phyloP scores from a whole-genome alignment of 2,113 vertebrate species.

The Neotragus pygmaeus region DNA sequence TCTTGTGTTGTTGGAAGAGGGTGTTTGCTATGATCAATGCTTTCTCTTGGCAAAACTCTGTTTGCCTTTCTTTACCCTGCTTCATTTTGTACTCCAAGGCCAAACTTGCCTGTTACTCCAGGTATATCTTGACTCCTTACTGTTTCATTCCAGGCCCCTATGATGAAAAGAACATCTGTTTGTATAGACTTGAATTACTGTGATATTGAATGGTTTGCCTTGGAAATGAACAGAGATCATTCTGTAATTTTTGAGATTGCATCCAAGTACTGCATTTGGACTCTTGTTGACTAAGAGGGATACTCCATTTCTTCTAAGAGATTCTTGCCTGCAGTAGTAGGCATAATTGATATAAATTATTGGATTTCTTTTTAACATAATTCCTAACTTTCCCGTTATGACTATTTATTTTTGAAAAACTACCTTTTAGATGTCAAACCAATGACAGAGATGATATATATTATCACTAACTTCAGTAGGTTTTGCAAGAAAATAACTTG shows the following conservation, averaged over 20 bases:
- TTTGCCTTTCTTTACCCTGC: neutral
- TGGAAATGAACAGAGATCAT: neutral
- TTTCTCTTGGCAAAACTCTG: neutral
- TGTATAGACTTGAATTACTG: neutral
- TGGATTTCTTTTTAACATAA: neutral
- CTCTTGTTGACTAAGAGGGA: neutral
- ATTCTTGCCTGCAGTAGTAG: neutral
- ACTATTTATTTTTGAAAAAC: neutral
- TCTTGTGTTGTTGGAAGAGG: neutral
- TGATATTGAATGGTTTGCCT: neutral
- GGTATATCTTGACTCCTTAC: neutral
- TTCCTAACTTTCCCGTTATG: neutral
- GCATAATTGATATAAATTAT: neutral
- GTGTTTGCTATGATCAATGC: neutral
- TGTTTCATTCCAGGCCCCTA: neutral
- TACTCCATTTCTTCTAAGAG: neutral
- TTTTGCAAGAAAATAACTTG: neutral
- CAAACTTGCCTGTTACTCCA: neutral
- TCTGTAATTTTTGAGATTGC: neutral
- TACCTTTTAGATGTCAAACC: neutral
- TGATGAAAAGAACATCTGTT: neutral
- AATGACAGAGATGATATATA: neutral
- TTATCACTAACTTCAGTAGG: neutral
- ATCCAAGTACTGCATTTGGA: neutral
- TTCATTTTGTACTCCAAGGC: neutral